Evolutionary conservation across 2,888 invertebrate species (phyloP).

Genomic region (Drosophila picticornis): DNA sequence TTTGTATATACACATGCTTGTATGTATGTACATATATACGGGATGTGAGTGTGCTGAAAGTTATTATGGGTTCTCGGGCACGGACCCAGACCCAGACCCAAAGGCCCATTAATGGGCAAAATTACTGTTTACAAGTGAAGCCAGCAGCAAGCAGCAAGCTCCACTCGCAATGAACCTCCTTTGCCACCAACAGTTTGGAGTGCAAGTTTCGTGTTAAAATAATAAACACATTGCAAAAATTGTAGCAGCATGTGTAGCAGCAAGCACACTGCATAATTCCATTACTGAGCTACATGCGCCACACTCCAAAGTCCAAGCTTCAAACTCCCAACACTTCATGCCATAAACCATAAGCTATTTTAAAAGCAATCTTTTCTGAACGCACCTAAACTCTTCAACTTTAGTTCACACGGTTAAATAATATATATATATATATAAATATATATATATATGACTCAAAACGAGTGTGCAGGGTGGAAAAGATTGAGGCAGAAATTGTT

Average conservation of each 20-base stretch:
- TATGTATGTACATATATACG: conserved; percentile 19
- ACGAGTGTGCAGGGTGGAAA: too few relatives aligned
- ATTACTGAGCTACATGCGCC: conserved; percentile 56
- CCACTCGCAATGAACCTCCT: conserved; percentile 18
- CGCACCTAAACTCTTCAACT: conserved; percentile 35
- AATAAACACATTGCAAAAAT: conserved; percentile 80
- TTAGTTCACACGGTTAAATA: conserved; percentile 61
- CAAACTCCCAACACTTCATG: conserved; percentile 5
- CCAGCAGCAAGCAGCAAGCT: conserved; percentile 43
- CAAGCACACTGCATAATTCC: conserved; percentile 65
- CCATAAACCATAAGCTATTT: conserved; percentile 69
- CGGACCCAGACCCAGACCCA: conserved; percentile 30
- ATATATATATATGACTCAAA: background rate
- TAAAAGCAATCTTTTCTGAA: conserved; percentile 69
- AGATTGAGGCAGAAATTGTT: background rate
- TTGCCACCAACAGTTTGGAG: conserved; percentile 34
- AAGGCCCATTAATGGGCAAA: conserved; percentile 76
- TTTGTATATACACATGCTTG: conserved; percentile 12
- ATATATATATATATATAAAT: background rate
- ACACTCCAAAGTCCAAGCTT: conserved; percentile 5
- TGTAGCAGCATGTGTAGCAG: conserved; percentile 67
- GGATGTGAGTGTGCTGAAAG: conserved; percentile 56
- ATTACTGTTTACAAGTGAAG: conserved; percentile 79
- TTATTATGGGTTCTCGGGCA: conserved; percentile 63
- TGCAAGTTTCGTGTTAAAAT: conserved; percentile 81